Evolutionary conservation across 2,888 invertebrate species (phyloP), one percentile per base, ranked within the genome.

Genomic region (Fragum sueziense): DNA sequence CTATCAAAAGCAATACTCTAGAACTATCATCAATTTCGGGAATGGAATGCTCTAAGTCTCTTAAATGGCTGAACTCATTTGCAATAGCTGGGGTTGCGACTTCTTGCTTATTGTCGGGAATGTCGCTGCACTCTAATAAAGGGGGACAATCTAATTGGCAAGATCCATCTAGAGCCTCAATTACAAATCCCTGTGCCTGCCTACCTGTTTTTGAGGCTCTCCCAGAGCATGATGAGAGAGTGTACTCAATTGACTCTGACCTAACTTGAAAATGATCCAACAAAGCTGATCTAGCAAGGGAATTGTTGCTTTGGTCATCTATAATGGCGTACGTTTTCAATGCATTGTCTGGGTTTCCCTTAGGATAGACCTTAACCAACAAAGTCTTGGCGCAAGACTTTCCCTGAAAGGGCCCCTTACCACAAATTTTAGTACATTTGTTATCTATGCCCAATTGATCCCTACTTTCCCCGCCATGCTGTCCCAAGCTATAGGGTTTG

Each of bases 181-280:
- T 54, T 9, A 74, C 59, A 71, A 61, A 71, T 20, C 69, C 69
- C n/a, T n/a, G 27, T 34, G 69, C 69, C 59, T 62, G 52, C 51
- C 75, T 70, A 7, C 78, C 82, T 51, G 41, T 31, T 25, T 27
- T 51, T n/a, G n/a, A 37, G 22, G 69, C 34, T 33, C 7, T 71
- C 25, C 80, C 83, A 37, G 77, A 25, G 51, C 84, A 81, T 20
- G 84, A 76, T 25, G 78, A 72, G 33, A 84, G 62, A 17, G 67
- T 61, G 62, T 75, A 84, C n/a, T 72, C 31, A 3, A 70, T 25
- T 17, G n/a, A 33, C 17, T 71, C 59, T 34, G 68, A 27, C 0
- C 67, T n/a, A 4, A 67, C 29, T 6, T 59, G 57, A 27, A 82
- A 52, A 25, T 17, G 22, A 7, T 80, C 77, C 59, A 85, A 78